These are phyloP conservation scores for Eilema depressum DNA, from an alignment of 2,888 invertebrate genomes.

Conservation along the genomic window DNA sequence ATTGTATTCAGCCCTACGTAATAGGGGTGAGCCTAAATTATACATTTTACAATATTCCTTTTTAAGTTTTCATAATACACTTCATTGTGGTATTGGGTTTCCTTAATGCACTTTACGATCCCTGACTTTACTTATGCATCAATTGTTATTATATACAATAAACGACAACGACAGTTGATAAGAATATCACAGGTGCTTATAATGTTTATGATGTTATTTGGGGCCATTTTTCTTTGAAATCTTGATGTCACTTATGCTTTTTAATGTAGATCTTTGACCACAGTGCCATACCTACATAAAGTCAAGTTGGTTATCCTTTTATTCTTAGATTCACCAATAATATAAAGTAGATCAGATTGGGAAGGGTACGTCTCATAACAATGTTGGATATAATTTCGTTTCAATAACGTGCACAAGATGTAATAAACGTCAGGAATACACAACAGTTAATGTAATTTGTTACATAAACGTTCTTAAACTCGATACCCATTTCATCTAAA, in stretches of 20 bases:
- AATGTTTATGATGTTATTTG: neutral
- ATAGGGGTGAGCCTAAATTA: no score
- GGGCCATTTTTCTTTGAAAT: neutral
- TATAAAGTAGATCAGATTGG: neutral
- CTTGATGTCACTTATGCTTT: neutral
- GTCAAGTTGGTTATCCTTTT: neutral
- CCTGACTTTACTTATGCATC: no score
- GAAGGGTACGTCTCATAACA: constrained; percentile 23
- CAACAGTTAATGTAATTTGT: neutral
- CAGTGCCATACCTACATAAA: neutral
- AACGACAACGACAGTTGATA: no score
- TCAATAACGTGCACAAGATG: constrained; percentile 4
- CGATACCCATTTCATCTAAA: neutral
- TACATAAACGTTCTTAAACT: neutral
- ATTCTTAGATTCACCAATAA: neutral
- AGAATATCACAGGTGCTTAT: no score
- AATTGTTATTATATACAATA: no score
- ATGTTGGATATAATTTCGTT: constrained; percentile 35
- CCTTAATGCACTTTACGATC: neutral
- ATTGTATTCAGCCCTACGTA: no score
- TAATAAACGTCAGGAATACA: constrained; percentile 4
- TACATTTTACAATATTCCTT: no score
- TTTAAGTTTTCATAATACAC: no score
- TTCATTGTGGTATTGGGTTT: neutral
- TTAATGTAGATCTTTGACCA: neutral